Percentiles rank a stretch among this genome's conserved stretches.
Conservation (phyloP, 2,113 vertebrate species). For the Girardinichthys multiradiatus region DNA sequence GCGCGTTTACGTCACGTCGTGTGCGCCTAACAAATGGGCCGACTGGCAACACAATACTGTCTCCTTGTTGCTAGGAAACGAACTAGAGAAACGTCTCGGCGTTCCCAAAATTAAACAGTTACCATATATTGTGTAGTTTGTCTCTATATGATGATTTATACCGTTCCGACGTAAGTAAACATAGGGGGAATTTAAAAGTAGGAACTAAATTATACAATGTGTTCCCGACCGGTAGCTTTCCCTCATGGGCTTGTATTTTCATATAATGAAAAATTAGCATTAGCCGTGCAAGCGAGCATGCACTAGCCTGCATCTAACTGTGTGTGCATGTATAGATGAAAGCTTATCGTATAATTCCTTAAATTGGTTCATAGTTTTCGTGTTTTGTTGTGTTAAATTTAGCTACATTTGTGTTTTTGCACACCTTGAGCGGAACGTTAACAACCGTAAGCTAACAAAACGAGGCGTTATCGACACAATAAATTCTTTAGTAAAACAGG, state of each 20-base stretch:
- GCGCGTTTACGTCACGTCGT: not conserved
- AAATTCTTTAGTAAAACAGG: not conserved
- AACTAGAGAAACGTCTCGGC: not conserved
- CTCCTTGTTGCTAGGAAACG: not conserved
- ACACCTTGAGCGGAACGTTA: not conserved
- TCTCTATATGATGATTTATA: accelerated
- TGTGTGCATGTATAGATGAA: not conserved
- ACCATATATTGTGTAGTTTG: not conserved
- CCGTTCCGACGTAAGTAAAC: accelerated
- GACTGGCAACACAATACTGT: not conserved
- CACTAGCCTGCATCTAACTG: not conserved
- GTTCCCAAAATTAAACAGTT: not conserved
- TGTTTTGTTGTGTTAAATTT: not conserved
- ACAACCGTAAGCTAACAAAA: conserved; percentile 1
- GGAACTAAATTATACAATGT: not conserved
- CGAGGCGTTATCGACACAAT: not conserved
- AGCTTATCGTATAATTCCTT: not conserved
- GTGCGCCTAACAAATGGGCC: not conserved
- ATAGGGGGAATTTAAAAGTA: not conserved
- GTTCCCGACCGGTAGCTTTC: conserved; percentile 37
- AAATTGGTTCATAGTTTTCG: not conserved
- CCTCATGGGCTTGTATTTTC: conserved; percentile 3
- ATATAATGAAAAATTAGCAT: conserved; percentile 41
- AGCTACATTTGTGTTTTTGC: not conserved
- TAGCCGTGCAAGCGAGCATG: conserved; percentile 9